Base-by-base conservation (phyloP, 2,113 vertebrate genomes). In the Thinocorus orbignyianus region DNA sequence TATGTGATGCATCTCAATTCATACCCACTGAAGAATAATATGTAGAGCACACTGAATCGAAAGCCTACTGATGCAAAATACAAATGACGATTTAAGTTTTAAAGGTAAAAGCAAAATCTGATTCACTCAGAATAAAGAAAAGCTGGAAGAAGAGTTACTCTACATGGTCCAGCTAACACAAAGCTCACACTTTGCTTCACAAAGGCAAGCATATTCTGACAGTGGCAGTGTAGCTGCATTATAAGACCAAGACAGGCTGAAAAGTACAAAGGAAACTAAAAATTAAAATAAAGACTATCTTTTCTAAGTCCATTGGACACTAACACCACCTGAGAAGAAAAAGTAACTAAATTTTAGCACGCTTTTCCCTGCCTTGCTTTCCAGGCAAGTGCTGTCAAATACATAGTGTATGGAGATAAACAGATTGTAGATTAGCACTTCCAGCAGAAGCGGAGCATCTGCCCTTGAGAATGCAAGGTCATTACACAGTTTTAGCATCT, bases 381-480 rank as follows among this genome's bases (percentile, higher is more conserved):
- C 54, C 68, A 94, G 83, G 83, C 90, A 96, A 97, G 78, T 93
- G 78, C 92, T 95, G 81, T 77, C 81, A 86, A 85, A 92, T 49
- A 90, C 48, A 17, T 4, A 80, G 86, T 41, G 77, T 79, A 89
- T 39, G 66, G 95, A 95, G 91, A 78, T 95, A 97, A 90, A 93
- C 71, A 93, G 87, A 95, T 90, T 90, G 88, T 72, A n/a, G 81
- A 90, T 78, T 89, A 95, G 91, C 68, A 95, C 92, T 97, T 97
- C 58, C 74, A 95, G 85, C 84, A 94, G 69, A 97, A 95, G 85
- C 73, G 85, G 80, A 91, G 90, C 72, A 84, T 58, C 71, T 95
- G 89, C 90, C 95, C 90, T 96, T 97, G 82, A 88, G 86, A 94
- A 97, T 84, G 97, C 97, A 98, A 97, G 98, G 97, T 97, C 97